A percentile compares a stretch with the other conserved stretches of the same genome.
These are phyloP conservation scores for Thunnus thynnus DNA, from an alignment of 2,113 vertebrate species.

Conservation along the genomic window DNA sequence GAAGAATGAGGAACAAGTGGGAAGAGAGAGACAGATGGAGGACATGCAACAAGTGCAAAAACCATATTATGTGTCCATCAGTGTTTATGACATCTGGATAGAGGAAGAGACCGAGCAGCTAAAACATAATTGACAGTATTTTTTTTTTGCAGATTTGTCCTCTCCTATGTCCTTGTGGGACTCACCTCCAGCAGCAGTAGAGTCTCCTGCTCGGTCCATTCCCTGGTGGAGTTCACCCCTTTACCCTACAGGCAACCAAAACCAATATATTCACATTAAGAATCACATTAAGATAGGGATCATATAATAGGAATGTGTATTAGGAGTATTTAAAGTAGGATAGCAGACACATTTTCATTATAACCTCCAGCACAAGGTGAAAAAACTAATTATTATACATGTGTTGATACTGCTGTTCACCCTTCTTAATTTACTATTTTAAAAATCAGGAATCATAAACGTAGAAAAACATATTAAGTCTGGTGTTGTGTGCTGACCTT, in stretches of 20 bases:
- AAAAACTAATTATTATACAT: too few relatives aligned
- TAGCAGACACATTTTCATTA: too few relatives aligned
- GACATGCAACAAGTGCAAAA: too few relatives aligned
- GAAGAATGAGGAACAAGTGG: neutral
- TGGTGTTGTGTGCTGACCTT: conserved; percentile 84
- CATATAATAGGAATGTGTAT: neutral
- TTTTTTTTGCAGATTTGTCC: neutral
- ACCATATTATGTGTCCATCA: neutral
- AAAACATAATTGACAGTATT: neutral
- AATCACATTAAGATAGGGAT: neutral
- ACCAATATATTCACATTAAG: neutral
- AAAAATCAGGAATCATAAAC: neutral
- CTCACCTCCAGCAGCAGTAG: conserved; percentile 94
- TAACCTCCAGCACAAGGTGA: too few relatives aligned
- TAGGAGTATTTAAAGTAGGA: too few relatives aligned
- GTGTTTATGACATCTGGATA: neutral
- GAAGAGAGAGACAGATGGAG: neutral
- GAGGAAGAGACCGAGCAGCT: neutral
- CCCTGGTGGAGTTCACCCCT: conserved; percentile 89
- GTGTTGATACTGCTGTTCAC: too few relatives aligned
- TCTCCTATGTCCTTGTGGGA: neutral
- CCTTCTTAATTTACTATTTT: too few relatives aligned
- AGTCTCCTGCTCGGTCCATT: conserved; percentile 98
- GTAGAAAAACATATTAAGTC: neutral
- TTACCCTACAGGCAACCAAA: conserved; percentile 85